These are phyloP conservation scores for Caenorhabditis tropicalis DNA, from an alignment of 1,140 invertebrate genomes.

Conservation along the genomic window DNA sequence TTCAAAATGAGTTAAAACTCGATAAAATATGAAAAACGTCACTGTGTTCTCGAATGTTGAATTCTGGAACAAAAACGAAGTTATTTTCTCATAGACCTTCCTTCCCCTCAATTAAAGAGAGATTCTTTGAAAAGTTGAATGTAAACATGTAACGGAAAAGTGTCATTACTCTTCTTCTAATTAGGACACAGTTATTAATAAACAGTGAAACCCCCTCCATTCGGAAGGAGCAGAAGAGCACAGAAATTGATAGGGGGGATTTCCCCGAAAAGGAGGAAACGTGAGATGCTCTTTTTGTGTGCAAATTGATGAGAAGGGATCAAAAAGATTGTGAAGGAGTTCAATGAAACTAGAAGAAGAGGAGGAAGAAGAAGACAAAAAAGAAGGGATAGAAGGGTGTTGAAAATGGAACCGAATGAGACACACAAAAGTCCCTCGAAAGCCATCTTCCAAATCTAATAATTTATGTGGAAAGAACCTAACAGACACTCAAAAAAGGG, in stretches of 20 bases:
- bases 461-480: not conserved
- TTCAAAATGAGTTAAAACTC: no score
- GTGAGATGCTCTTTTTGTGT: constrained; percentile 1
- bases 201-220: not conserved
- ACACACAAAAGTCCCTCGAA: not conserved
- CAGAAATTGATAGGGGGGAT: not conserved
- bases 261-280: not conserved
- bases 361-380: not conserved
- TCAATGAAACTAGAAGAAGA: not conserved
- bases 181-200: constrained; percentile 34
- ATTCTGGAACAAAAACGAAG: no score
- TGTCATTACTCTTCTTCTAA: not conserved
- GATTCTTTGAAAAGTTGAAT: no score
- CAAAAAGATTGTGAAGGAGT: constrained; percentile 12
- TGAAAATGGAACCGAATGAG: constrained; percentile 15
- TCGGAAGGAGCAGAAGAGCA: not conserved
- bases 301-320: constrained; percentile 43
- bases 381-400: not conserved
- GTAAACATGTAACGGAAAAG: not conserved
- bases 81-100: no score
- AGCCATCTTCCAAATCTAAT: constrained; percentile 24
- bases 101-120: no score
- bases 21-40: no score
- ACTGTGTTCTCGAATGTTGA: no score
- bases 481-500: not conserved